phyloP scores from a whole-genome alignment of 2,113 vertebrate genomes.

The Pelvicachromis taeniatus region DNA sequence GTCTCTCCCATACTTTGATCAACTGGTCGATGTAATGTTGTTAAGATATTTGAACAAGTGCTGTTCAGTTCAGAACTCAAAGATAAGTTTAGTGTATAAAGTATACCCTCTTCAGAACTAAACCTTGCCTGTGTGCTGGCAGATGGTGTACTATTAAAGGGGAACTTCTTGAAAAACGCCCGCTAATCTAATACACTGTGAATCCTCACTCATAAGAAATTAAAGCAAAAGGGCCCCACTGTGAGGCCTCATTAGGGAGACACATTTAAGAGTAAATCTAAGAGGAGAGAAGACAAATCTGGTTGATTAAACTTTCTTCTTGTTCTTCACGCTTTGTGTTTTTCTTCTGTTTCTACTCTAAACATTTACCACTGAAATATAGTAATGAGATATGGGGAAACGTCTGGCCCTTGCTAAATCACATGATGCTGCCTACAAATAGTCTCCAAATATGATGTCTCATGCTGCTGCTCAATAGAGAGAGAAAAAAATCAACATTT shows the following conservation, averaged over 20 bases:
- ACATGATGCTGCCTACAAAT: background rate
- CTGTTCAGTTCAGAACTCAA: background rate
- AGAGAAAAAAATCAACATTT: background rate
- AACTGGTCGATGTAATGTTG: background rate
- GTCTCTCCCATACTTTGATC: background rate
- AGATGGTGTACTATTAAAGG: slow-evolving; percentile 38
- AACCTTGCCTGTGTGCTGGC: slow-evolving; percentile 1
- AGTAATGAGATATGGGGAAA: background rate
- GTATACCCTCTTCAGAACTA: background rate
- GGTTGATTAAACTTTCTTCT: slow-evolving; percentile 27
- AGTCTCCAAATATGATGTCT: background rate
- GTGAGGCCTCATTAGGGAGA: slow-evolving; percentile 56
- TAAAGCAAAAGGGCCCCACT: slow-evolving; percentile 45
- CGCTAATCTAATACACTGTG: slow-evolving; percentile 30
- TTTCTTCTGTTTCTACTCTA: background rate
- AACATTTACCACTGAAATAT: background rate
- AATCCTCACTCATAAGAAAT: slow-evolving; percentile 40
- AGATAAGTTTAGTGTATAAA: background rate
- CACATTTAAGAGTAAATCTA: slow-evolving; percentile 39
- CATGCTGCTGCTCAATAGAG: background rate
- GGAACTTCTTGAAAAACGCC: slow-evolving; percentile 26
- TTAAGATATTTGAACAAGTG: background rate
- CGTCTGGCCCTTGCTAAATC: background rate
- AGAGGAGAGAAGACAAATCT: slow-evolving; percentile 35
- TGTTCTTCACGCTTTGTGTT: background rate